phyloP scores from a whole-genome alignment of 2,797 vertebrate genomes.

The Pseudochaenichthys georgianus region DNA sequence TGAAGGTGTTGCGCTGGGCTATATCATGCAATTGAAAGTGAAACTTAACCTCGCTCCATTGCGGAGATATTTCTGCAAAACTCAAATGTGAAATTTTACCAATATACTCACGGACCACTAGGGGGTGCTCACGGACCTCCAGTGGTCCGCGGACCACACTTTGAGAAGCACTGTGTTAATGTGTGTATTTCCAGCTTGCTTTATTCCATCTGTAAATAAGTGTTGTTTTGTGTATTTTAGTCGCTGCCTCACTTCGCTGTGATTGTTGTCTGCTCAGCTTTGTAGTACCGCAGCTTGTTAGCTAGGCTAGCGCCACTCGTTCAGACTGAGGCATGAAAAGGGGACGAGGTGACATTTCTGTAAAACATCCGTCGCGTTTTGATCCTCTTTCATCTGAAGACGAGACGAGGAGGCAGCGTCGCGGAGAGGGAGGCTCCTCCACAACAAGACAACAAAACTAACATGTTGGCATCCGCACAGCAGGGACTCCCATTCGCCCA shows the following conservation, averaged over 20 bases:
- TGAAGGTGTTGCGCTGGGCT: too few relatives aligned
- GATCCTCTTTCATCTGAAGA: conserved; percentile 42
- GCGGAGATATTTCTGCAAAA: too few relatives aligned
- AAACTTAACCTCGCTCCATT: too few relatives aligned
- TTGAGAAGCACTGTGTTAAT: too few relatives aligned
- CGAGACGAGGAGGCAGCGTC: conserved; percentile 33
- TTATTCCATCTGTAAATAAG: background rate
- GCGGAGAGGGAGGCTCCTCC: conserved; percentile 49
- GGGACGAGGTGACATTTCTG: conserved; percentile 70
- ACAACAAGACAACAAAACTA: conserved; percentile 69
- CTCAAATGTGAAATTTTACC: too few relatives aligned
- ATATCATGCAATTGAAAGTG: too few relatives aligned
- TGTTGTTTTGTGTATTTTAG: conserved; percentile 24
- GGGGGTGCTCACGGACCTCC: too few relatives aligned
- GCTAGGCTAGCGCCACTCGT: conserved; percentile 32
- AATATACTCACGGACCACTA: too few relatives aligned
- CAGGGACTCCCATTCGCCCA: conserved; percentile 10
- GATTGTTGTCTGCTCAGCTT: conserved; percentile 31
- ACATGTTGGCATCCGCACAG: conserved; percentile 43
- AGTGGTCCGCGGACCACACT: too few relatives aligned
- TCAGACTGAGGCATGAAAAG: conserved; percentile 51
- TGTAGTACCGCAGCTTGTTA: conserved; percentile 49
- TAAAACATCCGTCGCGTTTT: conserved; percentile 52
- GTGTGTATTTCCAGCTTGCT: background rate
- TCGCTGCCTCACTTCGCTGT: conserved; percentile 17